Evolutionary conservation across 1,140 invertebrate genomes (phyloP).

Genomic region (Trichogramma pretiosum): DNA sequence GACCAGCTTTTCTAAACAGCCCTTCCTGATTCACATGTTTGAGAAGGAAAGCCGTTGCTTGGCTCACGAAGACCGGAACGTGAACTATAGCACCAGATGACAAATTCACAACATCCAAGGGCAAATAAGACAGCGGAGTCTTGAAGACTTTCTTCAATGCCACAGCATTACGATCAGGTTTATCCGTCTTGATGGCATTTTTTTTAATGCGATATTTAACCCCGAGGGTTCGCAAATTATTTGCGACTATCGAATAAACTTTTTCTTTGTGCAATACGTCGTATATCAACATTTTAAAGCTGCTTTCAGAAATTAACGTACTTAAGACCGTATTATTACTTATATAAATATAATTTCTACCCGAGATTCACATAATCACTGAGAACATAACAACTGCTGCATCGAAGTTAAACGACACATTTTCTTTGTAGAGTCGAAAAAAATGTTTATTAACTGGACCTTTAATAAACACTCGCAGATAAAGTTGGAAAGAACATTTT

Average conservation of each 20-base stretch:
- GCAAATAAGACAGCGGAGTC: constrained; percentile 50
- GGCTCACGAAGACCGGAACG: constrained; percentile 67
- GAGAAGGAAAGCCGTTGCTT: constrained; percentile 59
- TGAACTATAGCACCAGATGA: constrained; percentile 51
- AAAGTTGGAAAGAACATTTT: too few species aligned
- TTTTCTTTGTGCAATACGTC: constrained; percentile 57
- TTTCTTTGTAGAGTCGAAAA: too few species aligned
- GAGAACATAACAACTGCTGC: too few species aligned
- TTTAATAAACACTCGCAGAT: too few species aligned
- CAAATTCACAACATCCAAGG: constrained; percentile 53
- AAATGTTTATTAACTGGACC: too few species aligned
- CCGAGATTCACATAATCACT: too few species aligned
- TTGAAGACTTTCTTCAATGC: constrained; percentile 52
- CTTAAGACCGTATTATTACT: too few species aligned
- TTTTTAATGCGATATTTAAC: constrained; percentile 59
- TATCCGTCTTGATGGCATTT: constrained; percentile 45
- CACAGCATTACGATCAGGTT: constrained; percentile 21
- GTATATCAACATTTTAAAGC: constrained; percentile 54
- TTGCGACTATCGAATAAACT: constrained; percentile 50
- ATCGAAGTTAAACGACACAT: too few species aligned
- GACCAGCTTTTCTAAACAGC: constrained; percentile 77
- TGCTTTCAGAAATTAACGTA: too few species aligned
- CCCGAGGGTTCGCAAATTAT: constrained; percentile 52
- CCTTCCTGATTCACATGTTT: constrained; percentile 65
- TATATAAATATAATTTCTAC: too few species aligned